These are phyloP conservation scores for Rhinella marina DNA, from an alignment of 2,797 vertebrate species.

Conservation along the genomic window DNA sequence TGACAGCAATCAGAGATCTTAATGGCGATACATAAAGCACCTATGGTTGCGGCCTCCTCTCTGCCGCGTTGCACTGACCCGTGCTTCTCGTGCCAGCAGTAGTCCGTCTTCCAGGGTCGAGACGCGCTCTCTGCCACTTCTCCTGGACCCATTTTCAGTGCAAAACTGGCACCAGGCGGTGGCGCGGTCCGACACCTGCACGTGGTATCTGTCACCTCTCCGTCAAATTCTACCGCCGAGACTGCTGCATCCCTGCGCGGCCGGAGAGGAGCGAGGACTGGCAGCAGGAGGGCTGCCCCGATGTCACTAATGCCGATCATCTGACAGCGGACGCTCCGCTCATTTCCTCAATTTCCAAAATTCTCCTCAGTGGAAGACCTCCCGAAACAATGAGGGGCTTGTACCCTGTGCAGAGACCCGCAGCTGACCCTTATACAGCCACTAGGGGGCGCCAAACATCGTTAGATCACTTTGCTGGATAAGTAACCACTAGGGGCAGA, in stretches of 20 bases:
- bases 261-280: neutral
- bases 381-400: neutral
- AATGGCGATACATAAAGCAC: neutral
- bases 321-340: slow-evolving; percentile 8
- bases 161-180: neutral
- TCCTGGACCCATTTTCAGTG: neutral
- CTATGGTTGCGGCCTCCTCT: neutral
- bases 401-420: neutral
- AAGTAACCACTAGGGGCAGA: neutral
- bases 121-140: neutral
- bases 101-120: slow-evolving; percentile 25
- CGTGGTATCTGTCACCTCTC: slow-evolving; percentile 36
- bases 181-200: neutral
- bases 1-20: neutral
- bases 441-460: neutral
- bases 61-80: slow-evolving; percentile 32
- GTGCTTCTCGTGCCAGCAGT: slow-evolving; percentile 32
- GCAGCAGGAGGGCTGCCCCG: slow-evolving; percentile 14
- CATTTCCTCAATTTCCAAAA: neutral
- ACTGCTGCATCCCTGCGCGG: neutral
- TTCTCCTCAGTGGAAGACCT: neutral
- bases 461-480: neutral
- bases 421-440: neutral
- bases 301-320: slow-evolving; percentile 38
- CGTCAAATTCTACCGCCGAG: neutral